A percentile compares a stretch with the other conserved stretches of the same genome.
phyloP scores from a whole-genome alignment of 2,797 vertebrate species.

The Squalus acanthias region DNA sequence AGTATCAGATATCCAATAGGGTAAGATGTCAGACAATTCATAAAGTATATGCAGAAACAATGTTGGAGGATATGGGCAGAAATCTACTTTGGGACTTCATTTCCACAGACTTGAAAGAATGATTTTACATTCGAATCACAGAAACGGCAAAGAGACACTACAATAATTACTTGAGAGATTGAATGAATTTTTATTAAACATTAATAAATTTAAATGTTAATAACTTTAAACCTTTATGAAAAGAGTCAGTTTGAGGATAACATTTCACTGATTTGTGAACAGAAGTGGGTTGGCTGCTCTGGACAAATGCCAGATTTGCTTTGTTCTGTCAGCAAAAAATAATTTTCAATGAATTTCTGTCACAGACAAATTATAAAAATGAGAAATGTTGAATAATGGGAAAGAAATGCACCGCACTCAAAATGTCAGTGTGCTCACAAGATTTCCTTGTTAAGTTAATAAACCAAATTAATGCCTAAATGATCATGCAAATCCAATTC shows the following conservation, averaged over 20 bases:
- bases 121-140: conserved; percentile 32
- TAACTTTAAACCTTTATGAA: conserved; percentile 28
- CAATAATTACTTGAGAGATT: conserved; percentile 29
- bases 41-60: conserved; percentile 19
- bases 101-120: not conserved
- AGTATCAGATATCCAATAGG: not conserved
- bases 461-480: not conserved
- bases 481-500: not conserved
- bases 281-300: conserved; percentile 7
- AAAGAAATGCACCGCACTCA: not conserved
- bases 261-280: conserved; percentile 27
- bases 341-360: conserved; percentile 32
- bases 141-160: not conserved
- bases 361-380: conserved; percentile 33
- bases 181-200: conserved; percentile 36
- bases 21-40: not conserved
- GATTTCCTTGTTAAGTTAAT: conserved; percentile 24
- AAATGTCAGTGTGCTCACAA: not conserved
- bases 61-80: not conserved
- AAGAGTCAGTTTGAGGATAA: conserved; percentile 32
- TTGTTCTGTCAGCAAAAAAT: conserved; percentile 34
- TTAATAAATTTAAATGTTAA: conserved; percentile 38
- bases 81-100: conserved; percentile 21
- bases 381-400: conserved; percentile 23
- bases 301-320: conserved; percentile 8